phyloP scores from a whole-genome alignment of 2,888 invertebrate species.

The Tachystola acroxantha region DNA sequence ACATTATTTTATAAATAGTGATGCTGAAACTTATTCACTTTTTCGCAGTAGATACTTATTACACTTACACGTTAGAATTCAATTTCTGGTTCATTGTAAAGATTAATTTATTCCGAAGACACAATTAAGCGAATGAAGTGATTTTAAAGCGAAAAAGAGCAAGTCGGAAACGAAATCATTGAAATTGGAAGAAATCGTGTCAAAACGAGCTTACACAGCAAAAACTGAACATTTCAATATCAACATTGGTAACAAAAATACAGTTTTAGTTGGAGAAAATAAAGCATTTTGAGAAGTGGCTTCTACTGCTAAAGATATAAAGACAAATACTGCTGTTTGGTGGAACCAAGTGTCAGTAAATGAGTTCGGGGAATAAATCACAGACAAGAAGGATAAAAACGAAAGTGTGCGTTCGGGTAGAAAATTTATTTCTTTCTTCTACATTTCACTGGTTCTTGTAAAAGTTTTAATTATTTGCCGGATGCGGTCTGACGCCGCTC shows the following conservation, averaged over 20 bases:
- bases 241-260: slow-evolving; percentile 12
- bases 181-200: slow-evolving; percentile 17
- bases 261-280: slow-evolving; percentile 11
- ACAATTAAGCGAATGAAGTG: neutral
- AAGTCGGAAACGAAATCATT: neutral
- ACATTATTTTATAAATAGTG: no score
- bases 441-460: slow-evolving; percentile 61
- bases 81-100: no score
- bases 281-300: slow-evolving; percentile 15
- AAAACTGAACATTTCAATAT: slow-evolving; percentile 35
- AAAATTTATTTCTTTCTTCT: slow-evolving; percentile 66
- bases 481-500: slow-evolving; percentile 49
- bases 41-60: no score
- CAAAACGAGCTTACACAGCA: slow-evolving; percentile 24
- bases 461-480: slow-evolving; percentile 72
- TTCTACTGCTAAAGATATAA: slow-evolving; percentile 21
- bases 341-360: slow-evolving; percentile 26
- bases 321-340: slow-evolving; percentile 21
- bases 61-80: no score
- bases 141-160: slow-evolving; percentile 1
- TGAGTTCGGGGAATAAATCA: slow-evolving; percentile 52
- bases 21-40: no score
- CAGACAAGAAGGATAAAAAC: slow-evolving; percentile 55
- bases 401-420: slow-evolving; percentile 58
- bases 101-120: slow-evolving; percentile 6